Conservation (phyloP, 2,888 invertebrate genomes). For the Dynastes maya region DNA sequence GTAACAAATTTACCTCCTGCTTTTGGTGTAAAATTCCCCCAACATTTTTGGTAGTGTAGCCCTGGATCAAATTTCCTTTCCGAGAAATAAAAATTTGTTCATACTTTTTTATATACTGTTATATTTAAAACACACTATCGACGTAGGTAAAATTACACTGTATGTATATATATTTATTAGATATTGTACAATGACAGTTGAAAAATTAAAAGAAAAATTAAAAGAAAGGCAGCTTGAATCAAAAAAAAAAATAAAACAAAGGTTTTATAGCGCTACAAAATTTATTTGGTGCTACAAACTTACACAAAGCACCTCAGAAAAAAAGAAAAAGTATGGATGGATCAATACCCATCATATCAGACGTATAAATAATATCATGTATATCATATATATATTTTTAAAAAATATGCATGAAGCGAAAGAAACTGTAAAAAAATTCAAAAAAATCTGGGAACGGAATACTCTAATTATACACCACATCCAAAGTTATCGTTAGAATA, state of each 20-base stretch:
- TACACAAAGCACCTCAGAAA: slow-evolving; percentile 56
- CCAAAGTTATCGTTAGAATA: neutral
- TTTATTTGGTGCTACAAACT: slow-evolving; percentile 58
- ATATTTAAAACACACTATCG: no score
- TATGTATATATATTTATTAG: slow-evolving; percentile 4
- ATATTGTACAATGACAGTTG: slow-evolving; percentile 4
- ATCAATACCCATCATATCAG: slow-evolving; percentile 27
- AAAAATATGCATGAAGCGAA: slow-evolving; percentile 47
- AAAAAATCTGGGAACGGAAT: neutral
- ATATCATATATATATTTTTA: slow-evolving; percentile 16
- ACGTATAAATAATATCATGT: slow-evolving; percentile 44
- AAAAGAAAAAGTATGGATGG: slow-evolving; percentile 19
- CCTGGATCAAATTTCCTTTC: no score
- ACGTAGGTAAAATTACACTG: no score
- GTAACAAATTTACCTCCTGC: no score
- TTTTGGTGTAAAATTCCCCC: no score
- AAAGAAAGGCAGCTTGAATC: no score
- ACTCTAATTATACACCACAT: no score
- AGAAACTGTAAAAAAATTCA: neutral
- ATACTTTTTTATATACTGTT: no score
- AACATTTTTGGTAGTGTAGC: no score
- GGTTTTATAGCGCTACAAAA: slow-evolving; percentile 55
- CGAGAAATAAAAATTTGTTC: no score
- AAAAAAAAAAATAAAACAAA: slow-evolving; percentile 44
- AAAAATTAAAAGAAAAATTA: neutral